phyloP scores from a whole-genome alignment of 92 coral and sea anemone genomes.

The Palythoa grandiflora region DNA sequence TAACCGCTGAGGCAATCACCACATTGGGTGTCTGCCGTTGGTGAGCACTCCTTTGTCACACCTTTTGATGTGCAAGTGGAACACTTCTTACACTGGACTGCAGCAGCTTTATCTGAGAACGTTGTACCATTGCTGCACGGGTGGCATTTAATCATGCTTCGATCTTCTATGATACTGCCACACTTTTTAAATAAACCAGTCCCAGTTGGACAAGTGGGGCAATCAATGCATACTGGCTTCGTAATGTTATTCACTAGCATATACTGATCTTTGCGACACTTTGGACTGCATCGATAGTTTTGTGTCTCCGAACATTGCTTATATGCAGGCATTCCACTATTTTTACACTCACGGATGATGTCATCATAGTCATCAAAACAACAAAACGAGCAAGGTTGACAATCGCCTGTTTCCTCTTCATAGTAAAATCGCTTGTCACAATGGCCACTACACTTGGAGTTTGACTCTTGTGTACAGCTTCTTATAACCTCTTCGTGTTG shows the following conservation, averaged over 20 bases:
- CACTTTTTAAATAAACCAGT: conserved; percentile 9
- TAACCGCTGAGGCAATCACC: background rate
- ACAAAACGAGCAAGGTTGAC: conserved; percentile 29
- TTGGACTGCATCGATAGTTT: conserved; percentile 3
- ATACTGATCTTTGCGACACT: background rate
- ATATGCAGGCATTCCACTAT: conserved; percentile 9
- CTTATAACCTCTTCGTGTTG: background rate
- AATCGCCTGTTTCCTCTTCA: background rate
- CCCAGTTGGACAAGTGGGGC: conserved; percentile 17
- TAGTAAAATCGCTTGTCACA: conserved; percentile 26
- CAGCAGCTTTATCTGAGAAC: background rate
- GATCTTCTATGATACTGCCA: conserved; percentile 8
- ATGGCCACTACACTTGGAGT: conserved; percentile 7
- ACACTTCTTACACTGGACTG: conserved; percentile 14
- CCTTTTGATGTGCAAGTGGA: conserved; percentile 1
- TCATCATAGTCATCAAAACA: background rate
- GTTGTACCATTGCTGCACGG: conserved; percentile 14
- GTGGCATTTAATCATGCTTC: background rate
- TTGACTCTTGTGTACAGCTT: conserved; percentile 19
- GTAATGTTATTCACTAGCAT: background rate
- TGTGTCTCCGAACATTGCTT: conserved; percentile 4
- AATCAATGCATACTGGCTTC: conserved; percentile 18
- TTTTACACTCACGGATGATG: background rate
- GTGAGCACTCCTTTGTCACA: background rate
- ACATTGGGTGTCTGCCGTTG: background rate